These are phyloP conservation scores for Phortica variegata DNA, from an alignment of 1,140 invertebrate genomes.

Conservation along the genomic window DNA sequence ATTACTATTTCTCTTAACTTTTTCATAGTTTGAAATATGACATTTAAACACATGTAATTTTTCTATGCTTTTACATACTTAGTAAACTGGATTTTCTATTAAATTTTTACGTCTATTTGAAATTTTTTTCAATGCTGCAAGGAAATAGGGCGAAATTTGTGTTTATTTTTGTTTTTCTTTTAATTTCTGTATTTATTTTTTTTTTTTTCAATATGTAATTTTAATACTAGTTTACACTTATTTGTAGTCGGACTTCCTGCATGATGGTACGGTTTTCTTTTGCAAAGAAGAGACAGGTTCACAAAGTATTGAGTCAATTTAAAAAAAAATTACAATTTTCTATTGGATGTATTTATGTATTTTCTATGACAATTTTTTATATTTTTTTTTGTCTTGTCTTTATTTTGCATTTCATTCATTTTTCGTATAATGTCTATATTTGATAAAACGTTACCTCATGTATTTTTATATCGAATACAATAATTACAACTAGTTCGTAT, in stretches of 20 bases:
- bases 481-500: slow-evolving; percentile 17
- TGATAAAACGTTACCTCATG: slow-evolving; percentile 2
- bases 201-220: slow-evolving; percentile 10
- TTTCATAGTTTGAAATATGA: slow-evolving; percentile 24
- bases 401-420: background rate
- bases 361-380: slow-evolving; percentile 34
- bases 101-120: slow-evolving; percentile 8
- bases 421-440: slow-evolving; percentile 17
- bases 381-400: slow-evolving; percentile 19
- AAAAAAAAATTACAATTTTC: too few relatives aligned
- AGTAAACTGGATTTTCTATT: slow-evolving; percentile 28
- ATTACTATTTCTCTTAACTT: slow-evolving; percentile 36
- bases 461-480: slow-evolving; percentile 1
- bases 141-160: slow-evolving; percentile 10
- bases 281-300: too few relatives aligned
- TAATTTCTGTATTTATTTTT: slow-evolving; percentile 4
- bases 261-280: too few relatives aligned
- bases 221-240: too few relatives aligned
- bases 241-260: too few relatives aligned
- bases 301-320: slow-evolving; percentile 38
- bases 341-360: too few relatives aligned
- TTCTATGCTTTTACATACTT: too few relatives aligned
- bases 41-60: slow-evolving; percentile 23
- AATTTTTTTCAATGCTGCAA: slow-evolving; percentile 4
- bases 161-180: slow-evolving; percentile 6